Evolutionary conservation across 2,113 vertebrate genomes (phyloP).

Genomic region (Strigops habroptila): DNA sequence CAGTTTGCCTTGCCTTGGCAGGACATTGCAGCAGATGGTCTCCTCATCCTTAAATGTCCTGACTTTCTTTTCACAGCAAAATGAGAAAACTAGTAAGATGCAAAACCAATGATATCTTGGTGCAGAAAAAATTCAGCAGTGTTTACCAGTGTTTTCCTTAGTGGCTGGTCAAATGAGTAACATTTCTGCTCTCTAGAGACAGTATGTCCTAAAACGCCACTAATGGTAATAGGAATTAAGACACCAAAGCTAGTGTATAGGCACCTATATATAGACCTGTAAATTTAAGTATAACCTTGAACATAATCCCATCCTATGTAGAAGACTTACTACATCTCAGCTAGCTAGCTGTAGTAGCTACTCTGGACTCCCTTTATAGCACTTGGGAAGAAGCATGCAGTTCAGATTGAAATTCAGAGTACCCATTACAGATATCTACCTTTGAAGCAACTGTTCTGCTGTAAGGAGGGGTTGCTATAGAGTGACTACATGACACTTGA

Average conservation of each 20-base stretch:
- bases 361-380: not conserved
- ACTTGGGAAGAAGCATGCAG: not conserved
- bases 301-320: not conserved
- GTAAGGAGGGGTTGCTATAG: not conserved
- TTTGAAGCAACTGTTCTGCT: not conserved
- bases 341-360: no score
- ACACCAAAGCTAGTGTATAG: not conserved
- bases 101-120: not conserved
- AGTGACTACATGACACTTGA: not conserved
- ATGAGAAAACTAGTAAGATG: not conserved
- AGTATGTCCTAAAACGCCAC: not conserved
- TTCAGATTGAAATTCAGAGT: not conserved
- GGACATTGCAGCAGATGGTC: not conserved
- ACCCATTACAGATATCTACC: not conserved
- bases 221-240: not conserved
- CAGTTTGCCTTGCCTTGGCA: not conserved
- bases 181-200: not conserved
- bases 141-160: not conserved
- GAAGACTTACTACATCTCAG: not conserved
- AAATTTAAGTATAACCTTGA: not conserved
- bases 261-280: not conserved
- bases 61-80: not conserved
- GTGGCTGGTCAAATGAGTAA: not conserved
- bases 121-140: not conserved
- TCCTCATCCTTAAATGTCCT: not conserved